Base-by-base conservation (phyloP, 2,797 vertebrate species). In the Margarornis squamiger region DNA sequence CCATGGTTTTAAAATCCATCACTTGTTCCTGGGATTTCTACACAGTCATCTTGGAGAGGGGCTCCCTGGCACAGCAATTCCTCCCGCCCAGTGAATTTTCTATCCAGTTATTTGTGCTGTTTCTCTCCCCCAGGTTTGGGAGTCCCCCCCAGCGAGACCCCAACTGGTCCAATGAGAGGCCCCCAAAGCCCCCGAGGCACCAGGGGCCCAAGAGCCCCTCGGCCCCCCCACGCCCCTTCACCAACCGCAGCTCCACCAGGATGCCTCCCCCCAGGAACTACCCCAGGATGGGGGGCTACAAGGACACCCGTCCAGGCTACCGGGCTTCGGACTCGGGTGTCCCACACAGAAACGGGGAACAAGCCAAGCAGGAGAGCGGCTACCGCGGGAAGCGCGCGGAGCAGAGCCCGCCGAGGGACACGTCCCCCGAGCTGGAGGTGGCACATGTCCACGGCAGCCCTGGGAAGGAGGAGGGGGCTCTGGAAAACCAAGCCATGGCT, bases 71-170 rank as follows among this genome's bases (percentile, higher is more conserved):
- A 3, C 22, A 21, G 26, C 11, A 12, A 39, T 30, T 7, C 7
- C 17, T 76, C 71, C 36, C 46, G 5, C 23, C 12, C 26, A 7
- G 17, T 45, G 16, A 5, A 21, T 1, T 54, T 58, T 63, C 27
- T 54, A 84, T 36, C 36, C 71, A 29, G 34, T 23, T 11, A 6
- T 15, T 58, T 18, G 24, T 19, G 20, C 10, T 16, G 0, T n/a
- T 67, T 72, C 79, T 48, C 29, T 34, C 39, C 36, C 61, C 59
- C 96, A 99, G 99, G 86, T 98, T 98, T 78, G 97, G 96, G 51
- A 96, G 95, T 45, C 98, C 99, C 57, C 98, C 99, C 27, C 97
- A 97, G 90, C 98, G 98, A 97, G 99, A 99, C 93, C 98, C 98
- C 12, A 98, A 98, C 41, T 99, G 98, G 98, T 75, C 98, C 48